phyloP scores from a whole-genome alignment of 2,888 invertebrate genomes.

The Gibbula magus region DNA sequence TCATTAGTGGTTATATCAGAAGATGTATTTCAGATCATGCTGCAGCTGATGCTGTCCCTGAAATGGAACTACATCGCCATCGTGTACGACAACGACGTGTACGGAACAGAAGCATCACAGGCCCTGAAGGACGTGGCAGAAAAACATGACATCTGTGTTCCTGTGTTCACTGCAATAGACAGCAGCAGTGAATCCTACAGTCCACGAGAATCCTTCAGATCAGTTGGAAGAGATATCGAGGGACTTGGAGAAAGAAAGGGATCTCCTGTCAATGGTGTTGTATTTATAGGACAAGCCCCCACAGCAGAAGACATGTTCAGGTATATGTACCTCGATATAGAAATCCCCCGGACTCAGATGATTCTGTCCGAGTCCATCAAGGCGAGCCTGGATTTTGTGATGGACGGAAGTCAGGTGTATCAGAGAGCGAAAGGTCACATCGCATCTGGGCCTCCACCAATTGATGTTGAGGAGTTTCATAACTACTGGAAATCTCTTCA shows the following conservation, averaged over 20 bases:
- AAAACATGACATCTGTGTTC: not conserved
- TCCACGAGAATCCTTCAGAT: too few species aligned
- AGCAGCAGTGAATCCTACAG: too few species aligned
- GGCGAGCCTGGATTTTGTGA: not conserved
- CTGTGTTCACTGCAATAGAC: too few species aligned
- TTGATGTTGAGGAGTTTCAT: not conserved
- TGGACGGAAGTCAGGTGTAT: not conserved
- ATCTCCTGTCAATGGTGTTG: not conserved
- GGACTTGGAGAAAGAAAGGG: not conserved
- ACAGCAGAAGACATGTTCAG: not conserved
- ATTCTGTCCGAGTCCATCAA: not conserved
- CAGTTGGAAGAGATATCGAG: too few species aligned
- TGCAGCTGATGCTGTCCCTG: not conserved
- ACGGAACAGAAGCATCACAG: not conserved
- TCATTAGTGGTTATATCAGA: too few species aligned
- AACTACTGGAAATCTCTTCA: not conserved
- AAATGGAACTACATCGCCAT: slow-evolving; percentile 10
- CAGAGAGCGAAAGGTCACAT: not conserved
- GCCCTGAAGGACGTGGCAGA: not conserved
- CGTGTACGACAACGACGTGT: not conserved
- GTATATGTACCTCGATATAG: not conserved
- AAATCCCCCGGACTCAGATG: not conserved
- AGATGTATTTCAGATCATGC: not conserved
- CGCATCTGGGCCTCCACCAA: not conserved
- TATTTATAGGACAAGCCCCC: not conserved